Conservation (phyloP, 2,113 vertebrate species). For the Fukomys damarensis region DNA sequence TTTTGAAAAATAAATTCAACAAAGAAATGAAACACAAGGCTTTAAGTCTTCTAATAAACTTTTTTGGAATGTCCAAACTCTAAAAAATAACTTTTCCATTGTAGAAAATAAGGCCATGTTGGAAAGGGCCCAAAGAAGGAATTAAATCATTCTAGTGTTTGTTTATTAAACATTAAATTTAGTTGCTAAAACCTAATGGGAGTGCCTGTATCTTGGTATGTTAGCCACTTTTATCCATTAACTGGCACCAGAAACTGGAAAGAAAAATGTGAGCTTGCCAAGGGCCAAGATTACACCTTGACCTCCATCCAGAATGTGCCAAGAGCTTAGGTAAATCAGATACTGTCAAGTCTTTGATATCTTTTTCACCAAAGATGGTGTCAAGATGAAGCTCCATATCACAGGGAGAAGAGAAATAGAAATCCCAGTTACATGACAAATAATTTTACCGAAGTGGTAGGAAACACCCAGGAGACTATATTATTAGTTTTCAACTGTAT, state of each 20-base stretch:
- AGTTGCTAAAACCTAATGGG: background rate
- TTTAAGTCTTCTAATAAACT: conserved; percentile 24
- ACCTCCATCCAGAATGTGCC: background rate
- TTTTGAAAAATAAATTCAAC: background rate
- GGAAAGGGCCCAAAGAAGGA: background rate
- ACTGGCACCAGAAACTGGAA: background rate
- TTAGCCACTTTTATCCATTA: background rate
- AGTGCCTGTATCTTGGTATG: background rate
- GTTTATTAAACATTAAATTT: background rate
- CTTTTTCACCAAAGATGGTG: background rate
- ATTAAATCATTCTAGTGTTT: background rate
- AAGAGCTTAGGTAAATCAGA: background rate
- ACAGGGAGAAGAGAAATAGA: background rate
- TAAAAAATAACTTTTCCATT: background rate
- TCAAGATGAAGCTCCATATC: background rate
- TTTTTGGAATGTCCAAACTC: background rate
- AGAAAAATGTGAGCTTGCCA: background rate
- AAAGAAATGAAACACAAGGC: background rate
- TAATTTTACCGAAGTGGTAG: conserved; percentile 16
- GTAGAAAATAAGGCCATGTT: background rate
- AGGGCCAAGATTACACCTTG: background rate
- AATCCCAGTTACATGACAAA: conserved; percentile 11
- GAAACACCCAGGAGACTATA: background rate
- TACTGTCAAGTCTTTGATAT: background rate
- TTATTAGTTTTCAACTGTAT: conserved; percentile 31